Evolutionary conservation across 2,888 invertebrate genomes (phyloP).

Genomic region (Eumerus sabulonum): DNA sequence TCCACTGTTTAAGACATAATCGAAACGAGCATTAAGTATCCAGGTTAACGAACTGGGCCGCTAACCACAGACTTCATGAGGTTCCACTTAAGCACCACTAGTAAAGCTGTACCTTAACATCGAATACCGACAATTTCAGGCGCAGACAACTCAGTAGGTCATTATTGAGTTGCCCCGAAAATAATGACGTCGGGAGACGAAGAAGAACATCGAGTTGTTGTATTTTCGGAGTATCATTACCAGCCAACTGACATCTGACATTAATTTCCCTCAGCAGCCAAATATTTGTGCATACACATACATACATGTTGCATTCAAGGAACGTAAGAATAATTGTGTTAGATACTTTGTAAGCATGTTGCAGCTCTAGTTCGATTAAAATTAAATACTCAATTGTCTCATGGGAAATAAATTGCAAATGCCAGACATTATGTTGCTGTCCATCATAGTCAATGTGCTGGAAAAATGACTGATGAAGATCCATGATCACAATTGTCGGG

Average conservation of each 20-base stretch:
- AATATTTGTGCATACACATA: not conserved
- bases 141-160: conserved; percentile 38
- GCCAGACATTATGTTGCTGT: conserved; percentile 21
- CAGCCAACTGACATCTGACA: conserved; percentile 60
- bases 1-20: conserved; percentile 46
- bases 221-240: conserved; percentile 55
- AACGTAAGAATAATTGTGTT: too few species aligned
- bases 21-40: conserved; percentile 56
- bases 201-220: conserved; percentile 24
- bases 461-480: conserved; percentile 39
- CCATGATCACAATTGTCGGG: conserved; percentile 9
- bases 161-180: conserved; percentile 48
- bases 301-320: too few species aligned
- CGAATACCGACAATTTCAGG: not conserved
- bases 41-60: conserved; percentile 62
- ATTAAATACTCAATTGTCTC: conserved; percentile 66
- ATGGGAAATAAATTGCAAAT: conserved; percentile 58
- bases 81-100: too few species aligned
- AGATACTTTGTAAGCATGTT: conserved; percentile 56
- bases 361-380: conserved; percentile 59
- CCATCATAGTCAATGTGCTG: conserved; percentile 54
- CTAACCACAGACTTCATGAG: conserved; percentile 25
- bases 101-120: too few species aligned
- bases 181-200: conserved; percentile 64
- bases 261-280: conserved; percentile 55